Percentiles rank a stretch among this genome's conserved stretches.
phyloP scores from a whole-genome alignment of 2,797 vertebrate species.

The Lemur catta region DNA sequence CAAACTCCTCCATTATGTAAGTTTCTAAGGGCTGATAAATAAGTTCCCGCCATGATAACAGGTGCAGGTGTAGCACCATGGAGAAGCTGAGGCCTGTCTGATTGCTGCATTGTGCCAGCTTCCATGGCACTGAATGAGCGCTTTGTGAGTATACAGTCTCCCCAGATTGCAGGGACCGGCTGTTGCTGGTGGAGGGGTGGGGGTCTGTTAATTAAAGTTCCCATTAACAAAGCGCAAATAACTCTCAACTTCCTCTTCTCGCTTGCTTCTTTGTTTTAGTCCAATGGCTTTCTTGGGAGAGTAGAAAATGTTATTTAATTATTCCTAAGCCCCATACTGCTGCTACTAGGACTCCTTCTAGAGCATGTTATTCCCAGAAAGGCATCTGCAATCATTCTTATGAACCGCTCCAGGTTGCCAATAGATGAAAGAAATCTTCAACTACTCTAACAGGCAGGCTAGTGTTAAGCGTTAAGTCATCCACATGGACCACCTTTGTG shows the following conservation, averaged over 20 bases:
- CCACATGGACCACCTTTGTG: not conserved
- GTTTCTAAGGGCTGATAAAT: conserved; percentile 76
- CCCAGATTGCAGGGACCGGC: conserved; percentile 30
- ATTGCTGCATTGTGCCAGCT: conserved; percentile 79
- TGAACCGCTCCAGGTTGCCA: not conserved
- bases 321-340: conserved; percentile 9
- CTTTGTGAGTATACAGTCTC: conserved; percentile 67
- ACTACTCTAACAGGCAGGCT: not conserved
- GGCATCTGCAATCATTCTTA: not conserved
- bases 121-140: conserved; percentile 60
- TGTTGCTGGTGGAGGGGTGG: conserved; percentile 37
- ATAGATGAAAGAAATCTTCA: not conserved
- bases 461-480: not conserved
- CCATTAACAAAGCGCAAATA: conserved; percentile 39
- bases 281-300: not conserved
- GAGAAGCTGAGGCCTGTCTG: conserved; percentile 66
- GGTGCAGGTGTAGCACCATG: conserved; percentile 77
- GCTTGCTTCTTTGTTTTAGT: conserved; percentile 66
- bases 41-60: conserved; percentile 64
- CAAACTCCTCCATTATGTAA: conserved; percentile 29
- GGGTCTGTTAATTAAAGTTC: conserved; percentile 53
- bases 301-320: conserved; percentile 64
- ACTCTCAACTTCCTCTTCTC: conserved; percentile 66
- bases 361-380: not conserved
- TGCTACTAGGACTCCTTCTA: not conserved